These are phyloP conservation scores for Oceanodroma tethys DNA, from an alignment of 2,113 vertebrate genomes.

Conservation along the genomic window DNA sequence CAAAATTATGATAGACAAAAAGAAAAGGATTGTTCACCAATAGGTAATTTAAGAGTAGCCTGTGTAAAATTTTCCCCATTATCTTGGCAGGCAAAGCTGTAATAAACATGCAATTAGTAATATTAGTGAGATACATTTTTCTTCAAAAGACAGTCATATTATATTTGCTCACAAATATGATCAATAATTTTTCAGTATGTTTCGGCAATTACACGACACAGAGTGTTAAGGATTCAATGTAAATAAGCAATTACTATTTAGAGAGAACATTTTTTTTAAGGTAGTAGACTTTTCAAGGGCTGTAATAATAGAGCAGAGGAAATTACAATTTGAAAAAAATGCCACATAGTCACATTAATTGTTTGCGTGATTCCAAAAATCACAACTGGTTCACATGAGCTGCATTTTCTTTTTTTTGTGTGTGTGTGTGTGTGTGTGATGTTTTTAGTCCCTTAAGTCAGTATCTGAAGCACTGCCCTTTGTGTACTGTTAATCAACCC, in stretches of 20 bases:
- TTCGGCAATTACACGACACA: slow-evolving; percentile 8
- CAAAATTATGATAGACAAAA: slow-evolving; percentile 33
- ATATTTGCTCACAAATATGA: slow-evolving; percentile 32
- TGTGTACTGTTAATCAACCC: not conserved
- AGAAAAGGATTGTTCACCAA: slow-evolving; percentile 17
- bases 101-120: slow-evolving; percentile 54
- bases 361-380: not conserved
- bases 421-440: no score
- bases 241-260: slow-evolving; percentile 51
- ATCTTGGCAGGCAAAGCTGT: slow-evolving; percentile 17
- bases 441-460: not conserved
- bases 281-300: not conserved
- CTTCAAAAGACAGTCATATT: not conserved
- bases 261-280: slow-evolving; percentile 9
- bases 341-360: not conserved
- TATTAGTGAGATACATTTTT: slow-evolving; percentile 13
- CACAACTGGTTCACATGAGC: not conserved
- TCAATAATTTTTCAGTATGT: slow-evolving; percentile 12
- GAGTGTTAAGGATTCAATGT: not conserved
- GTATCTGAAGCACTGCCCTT: not conserved
- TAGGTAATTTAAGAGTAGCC: slow-evolving; percentile 42
- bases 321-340: slow-evolving; percentile 26
- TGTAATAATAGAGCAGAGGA: slow-evolving; percentile 1
- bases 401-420: no score
- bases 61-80: slow-evolving; percentile 38